A percentile compares a stretch with the other conserved stretches of the same genome.
Conservation (phyloP, 2,888 invertebrate species). For the Patella depressa region DNA sequence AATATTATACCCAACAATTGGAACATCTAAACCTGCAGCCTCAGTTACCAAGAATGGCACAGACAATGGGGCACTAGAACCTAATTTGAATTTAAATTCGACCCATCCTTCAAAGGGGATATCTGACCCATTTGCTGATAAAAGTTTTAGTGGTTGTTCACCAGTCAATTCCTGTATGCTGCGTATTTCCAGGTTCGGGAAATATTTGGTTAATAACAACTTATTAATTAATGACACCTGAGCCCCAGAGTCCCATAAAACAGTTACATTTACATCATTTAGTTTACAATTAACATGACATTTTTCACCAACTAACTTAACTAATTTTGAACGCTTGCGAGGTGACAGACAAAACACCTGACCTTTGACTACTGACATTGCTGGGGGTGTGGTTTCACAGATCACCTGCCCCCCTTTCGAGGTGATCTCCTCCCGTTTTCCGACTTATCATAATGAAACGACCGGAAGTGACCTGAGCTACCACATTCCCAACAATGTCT, state of each 20-base stretch:
- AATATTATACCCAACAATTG: not conserved
- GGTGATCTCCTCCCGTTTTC: not conserved
- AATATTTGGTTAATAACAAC: not conserved
- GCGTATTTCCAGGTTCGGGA: not conserved
- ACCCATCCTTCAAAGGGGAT: constrained; percentile 8
- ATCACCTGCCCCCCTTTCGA: not conserved
- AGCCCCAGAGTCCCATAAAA: not conserved
- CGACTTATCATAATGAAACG: not conserved
- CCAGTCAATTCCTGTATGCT: too few species aligned
- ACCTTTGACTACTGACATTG: not conserved
- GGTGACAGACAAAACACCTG: not conserved
- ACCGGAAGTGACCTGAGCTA: not conserved
- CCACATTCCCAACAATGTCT: not conserved
- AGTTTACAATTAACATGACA: not conserved
- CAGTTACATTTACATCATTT: not conserved
- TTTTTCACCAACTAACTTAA: not conserved
- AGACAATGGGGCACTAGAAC: not conserved
- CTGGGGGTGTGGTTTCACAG: too few species aligned
- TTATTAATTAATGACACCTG: not conserved
- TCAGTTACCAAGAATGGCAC: not conserved
- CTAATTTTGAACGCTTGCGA: not conserved
- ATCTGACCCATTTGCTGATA: not conserved
- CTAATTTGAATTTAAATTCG: not conserved
- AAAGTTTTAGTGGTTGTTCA: not conserved
- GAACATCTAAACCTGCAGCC: not conserved